Base-by-base conservation (phyloP, 1,140 invertebrate species). In the Drosophila trapezifrons region DNA sequence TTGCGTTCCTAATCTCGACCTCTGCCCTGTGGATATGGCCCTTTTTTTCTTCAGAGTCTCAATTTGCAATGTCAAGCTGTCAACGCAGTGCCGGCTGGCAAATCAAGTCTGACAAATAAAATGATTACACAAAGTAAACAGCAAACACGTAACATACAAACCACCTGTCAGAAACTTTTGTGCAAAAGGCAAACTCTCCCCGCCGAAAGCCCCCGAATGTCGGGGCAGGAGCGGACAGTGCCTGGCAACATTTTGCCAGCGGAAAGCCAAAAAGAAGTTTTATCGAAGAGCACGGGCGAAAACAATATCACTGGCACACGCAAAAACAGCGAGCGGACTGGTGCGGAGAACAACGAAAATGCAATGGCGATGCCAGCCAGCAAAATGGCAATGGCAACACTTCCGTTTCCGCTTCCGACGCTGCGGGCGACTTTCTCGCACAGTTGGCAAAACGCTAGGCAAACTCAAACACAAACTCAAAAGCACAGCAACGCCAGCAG, bases 81-180 rank as follows among this genome's bases (percentile, higher is more conserved):
- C 83, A 62, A 25, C 82, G 71, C 55, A 67, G 52, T 70, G 79
- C 55, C 64, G 62, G 76, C 29, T 42, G 49, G 78, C 71, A 79
- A 89, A 89, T 89, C 83, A 89, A 89, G 71, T 79, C 78, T 87
- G 84, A 89, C 84, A 89, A 87, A 87, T 87, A 80, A 89, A 87
- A 87, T 87, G 84, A 87, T 89, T 89, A 89, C 84, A 87, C 84
- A 87, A 89, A 89, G 84, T 80, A 89, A 87, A 89, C 84, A 89
- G 69, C 64, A 59, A 74, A 72, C 80, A 84, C 62, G 77, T 47
- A 77, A 71, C 65, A 65, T 72, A 60, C 82, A 87, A 87, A 87
- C 84, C 84, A 87, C 84, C 84, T 89, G 84, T 87, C 84, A 87
- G 80, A 71, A 69, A 78, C 63, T 78, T 64, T 67, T 81, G 47